Base-by-base conservation (phyloP, 2,113 vertebrate genomes). In the Ondatra zibethicus region DNA sequence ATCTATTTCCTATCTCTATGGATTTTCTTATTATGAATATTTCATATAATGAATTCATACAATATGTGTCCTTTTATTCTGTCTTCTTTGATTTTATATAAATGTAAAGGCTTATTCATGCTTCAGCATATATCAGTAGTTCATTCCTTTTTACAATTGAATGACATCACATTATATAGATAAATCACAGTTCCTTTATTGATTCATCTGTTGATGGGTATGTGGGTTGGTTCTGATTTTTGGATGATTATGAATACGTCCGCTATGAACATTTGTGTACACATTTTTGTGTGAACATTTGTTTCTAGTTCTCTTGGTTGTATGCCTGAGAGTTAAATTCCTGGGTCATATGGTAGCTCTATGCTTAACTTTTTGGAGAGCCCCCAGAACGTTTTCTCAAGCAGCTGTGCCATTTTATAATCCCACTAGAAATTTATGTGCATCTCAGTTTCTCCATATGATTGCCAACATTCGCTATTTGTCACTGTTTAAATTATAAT, bases 211-310 rank as follows among this genome's bases (percentile, higher is more conserved):
- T 10, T 81, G 82, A 80, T 89, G 80, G 27, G n/a, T 50, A 86
- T 90, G 84, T 96, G 78, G 3, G 33, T 75, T 61, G 58, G 21
- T 61, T 93, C 31, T n/a, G 19, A 4, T 1, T 47, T 94, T 96
- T n/a, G 63, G 11, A n/a, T 70, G 50, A 77, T 63, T 77, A 50
- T 68, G 25, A 50, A 65, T 90, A 87, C 72, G 33, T 8, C 63
- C 61, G 1, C 25, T 36, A 63, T 80, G 45, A 55, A 80, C 52
- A 73, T 87, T 80, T 2, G 2, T 45, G 23, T 47, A 65, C 29
- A 92, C 8, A 70, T 76, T 89, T 95, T 82, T 70, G 33, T 61
- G 50, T 68, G 84, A 88, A 96, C 23, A 36, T 92, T 89, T 92
- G 70, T 70, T 92, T 89, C 8, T 16, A 42, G 2, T 92, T 89